Percentiles rank a stretch among this genome's conserved stretches.
Conservation (phyloP, 2,797 vertebrate genomes). For the Sphenopsis melanotis region DNA sequence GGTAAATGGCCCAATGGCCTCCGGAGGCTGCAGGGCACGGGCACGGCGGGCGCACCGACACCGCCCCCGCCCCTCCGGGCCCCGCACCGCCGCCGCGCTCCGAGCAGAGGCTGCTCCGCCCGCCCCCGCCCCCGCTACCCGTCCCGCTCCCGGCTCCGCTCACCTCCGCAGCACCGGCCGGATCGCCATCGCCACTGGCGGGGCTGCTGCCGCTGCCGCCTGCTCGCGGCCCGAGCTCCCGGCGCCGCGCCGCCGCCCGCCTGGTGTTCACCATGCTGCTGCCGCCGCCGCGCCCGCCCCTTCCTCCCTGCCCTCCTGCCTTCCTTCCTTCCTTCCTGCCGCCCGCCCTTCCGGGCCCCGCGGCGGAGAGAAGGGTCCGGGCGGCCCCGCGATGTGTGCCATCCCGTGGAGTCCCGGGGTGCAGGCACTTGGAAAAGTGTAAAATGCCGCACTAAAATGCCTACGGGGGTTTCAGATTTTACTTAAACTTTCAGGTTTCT, state of each 20-base stretch:
- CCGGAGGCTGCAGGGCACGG: not conserved
- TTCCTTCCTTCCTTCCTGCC: not conserved
- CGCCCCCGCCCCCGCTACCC: not conserved
- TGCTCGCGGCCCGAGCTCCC: not conserved
- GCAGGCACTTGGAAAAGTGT: not conserved
- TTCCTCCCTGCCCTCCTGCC: not conserved
- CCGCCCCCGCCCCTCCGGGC: not conserved
- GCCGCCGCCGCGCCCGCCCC: not conserved
- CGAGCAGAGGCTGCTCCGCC: not conserved
- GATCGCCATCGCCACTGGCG: not conserved
- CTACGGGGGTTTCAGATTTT: not conserved
- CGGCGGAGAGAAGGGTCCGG: not conserved
- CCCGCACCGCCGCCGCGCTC: not conserved
- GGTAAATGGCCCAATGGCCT: fast-evolving
- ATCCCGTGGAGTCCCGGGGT: too few species aligned
- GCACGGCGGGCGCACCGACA: not conserved
- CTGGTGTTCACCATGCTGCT: not conserved
- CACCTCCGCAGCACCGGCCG: not conserved
- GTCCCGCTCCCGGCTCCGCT: not conserved
- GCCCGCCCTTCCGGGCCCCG: not conserved
- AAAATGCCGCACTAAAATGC: not conserved
- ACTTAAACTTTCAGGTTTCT: not conserved
- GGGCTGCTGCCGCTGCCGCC: not conserved
- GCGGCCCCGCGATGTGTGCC: fast-evolving
- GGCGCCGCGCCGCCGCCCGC: not conserved